A percentile compares a stretch with the other conserved stretches of the same genome.
Conservation (phyloP, 2,888 invertebrate species). For the Drosophila mimetica region DNA sequence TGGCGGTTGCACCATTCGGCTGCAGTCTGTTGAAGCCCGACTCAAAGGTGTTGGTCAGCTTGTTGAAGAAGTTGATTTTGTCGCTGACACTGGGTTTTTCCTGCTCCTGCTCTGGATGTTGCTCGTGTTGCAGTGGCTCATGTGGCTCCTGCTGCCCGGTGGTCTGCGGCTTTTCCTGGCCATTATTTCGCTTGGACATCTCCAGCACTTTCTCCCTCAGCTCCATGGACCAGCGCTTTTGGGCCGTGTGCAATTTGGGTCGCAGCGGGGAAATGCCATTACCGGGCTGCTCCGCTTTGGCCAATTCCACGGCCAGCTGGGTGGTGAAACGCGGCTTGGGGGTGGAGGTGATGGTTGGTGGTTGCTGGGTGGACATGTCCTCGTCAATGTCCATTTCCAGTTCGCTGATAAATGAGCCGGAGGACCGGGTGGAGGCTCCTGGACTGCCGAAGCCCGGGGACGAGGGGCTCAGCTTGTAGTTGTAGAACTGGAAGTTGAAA, state of each 20-base stretch:
- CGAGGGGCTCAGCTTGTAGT: slow-evolving; percentile 56
- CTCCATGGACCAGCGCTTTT: slow-evolving; percentile 72
- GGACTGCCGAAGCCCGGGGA: slow-evolving; percentile 37
- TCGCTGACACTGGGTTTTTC: slow-evolving; percentile 58
- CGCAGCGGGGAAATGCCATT: slow-evolving; percentile 43
- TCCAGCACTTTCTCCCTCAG: slow-evolving; percentile 69
- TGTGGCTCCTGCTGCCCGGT: background rate
- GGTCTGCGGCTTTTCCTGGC: slow-evolving; percentile 22
- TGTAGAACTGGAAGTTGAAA: slow-evolving; percentile 72
- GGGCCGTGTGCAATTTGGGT: slow-evolving; percentile 63
- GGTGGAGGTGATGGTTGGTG: slow-evolving; percentile 57
- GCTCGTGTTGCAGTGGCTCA: background rate
- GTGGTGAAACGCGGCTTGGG: slow-evolving; percentile 57
- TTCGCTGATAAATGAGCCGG: slow-evolving; percentile 51
- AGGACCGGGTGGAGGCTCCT: slow-evolving; percentile 17
- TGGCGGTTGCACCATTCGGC: slow-evolving; percentile 14
- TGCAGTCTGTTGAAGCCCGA: slow-evolving; percentile 24
- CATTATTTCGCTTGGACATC: slow-evolving; percentile 70
- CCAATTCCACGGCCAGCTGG: slow-evolving; percentile 39
- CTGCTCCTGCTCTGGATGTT: slow-evolving; percentile 9
- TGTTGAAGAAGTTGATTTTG: slow-evolving; percentile 74
- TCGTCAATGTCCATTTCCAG: slow-evolving; percentile 75
- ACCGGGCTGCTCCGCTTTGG: slow-evolving; percentile 19
- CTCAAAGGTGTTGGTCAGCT: slow-evolving; percentile 67
- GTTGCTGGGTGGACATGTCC: slow-evolving; percentile 23